These are phyloP conservation scores for Takifugu rubripes DNA, from an alignment of 2,797 vertebrate genomes.

Conservation along the genomic window DNA sequence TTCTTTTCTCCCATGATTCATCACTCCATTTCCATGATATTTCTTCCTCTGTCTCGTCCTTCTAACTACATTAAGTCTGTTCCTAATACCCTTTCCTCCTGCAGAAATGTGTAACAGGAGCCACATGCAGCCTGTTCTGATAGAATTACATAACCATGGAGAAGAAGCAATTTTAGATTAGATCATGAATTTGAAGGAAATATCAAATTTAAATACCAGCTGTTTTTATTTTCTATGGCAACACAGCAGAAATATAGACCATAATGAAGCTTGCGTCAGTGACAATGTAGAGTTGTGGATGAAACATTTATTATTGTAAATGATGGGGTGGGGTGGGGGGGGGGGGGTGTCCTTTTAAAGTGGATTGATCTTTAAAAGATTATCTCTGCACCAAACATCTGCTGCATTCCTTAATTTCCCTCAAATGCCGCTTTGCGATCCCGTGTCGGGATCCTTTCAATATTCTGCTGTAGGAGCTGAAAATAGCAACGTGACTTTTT, in stretches of 20 bases:
- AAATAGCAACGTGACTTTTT: slow-evolving; percentile 34
- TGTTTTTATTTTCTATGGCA: no score
- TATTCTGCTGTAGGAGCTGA: slow-evolving; percentile 8
- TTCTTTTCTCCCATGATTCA: slow-evolving; percentile 24
- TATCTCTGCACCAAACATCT: slow-evolving; percentile 26
- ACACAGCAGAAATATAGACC: no score
- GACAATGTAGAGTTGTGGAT: slow-evolving; percentile 45
- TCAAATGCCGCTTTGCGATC: slow-evolving; percentile 5
- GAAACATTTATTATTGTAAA: slow-evolving; percentile 38
- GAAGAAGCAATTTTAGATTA: neutral
- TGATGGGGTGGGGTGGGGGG: slow-evolving; percentile 4
- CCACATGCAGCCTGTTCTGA: neutral
- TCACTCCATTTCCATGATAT: slow-evolving; percentile 12
- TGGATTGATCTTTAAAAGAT: slow-evolving; percentile 31
- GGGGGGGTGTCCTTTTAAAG: slow-evolving; percentile 16
- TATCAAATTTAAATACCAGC: no score
- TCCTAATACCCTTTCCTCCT: neutral
- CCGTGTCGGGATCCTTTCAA: slow-evolving; percentile 10
- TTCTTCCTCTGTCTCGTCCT: neutral
- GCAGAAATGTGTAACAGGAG: neutral
- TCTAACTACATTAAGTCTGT: neutral
- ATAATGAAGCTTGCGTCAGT: slow-evolving; percentile 39
- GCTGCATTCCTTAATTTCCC: slow-evolving; percentile 13
- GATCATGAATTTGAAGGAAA: neutral
- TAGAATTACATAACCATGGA: neutral